Conservation (phyloP, 2,797 vertebrate genomes). For the Chiloscyllium punctatum region DNA sequence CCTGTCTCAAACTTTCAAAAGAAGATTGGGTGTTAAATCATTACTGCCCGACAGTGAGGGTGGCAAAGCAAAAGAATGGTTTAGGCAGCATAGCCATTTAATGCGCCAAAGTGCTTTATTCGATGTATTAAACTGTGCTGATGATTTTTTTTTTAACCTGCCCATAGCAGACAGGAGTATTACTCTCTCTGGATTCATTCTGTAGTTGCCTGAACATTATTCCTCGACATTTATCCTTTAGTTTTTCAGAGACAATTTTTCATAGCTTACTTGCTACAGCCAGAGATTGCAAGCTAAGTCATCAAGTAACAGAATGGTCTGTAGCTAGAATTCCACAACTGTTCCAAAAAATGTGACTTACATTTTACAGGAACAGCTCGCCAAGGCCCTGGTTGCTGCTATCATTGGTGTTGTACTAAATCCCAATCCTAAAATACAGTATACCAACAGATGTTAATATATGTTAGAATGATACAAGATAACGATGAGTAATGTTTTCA, state of each 20-base stretch:
- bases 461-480: neutral
- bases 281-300: neutral
- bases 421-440: neutral
- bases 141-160: neutral
- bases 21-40: neutral
- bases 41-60: neutral
- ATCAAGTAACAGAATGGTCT: neutral
- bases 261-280: neutral
- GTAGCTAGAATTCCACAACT: neutral
- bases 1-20: neutral
- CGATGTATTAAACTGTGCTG: neutral
- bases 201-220: neutral
- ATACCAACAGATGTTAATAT: neutral
- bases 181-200: neutral
- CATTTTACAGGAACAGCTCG: neutral
- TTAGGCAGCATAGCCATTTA: neutral
- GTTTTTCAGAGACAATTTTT: neutral
- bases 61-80: neutral
- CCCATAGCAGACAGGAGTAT: neutral
- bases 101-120: neutral
- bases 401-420: neutral
- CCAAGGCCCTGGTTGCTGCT: neutral
- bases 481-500: neutral
- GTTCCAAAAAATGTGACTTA: neutral
- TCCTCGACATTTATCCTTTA: neutral